Base-by-base conservation (phyloP, 2,113 vertebrate species). In the Otocyon megalotis region DNA sequence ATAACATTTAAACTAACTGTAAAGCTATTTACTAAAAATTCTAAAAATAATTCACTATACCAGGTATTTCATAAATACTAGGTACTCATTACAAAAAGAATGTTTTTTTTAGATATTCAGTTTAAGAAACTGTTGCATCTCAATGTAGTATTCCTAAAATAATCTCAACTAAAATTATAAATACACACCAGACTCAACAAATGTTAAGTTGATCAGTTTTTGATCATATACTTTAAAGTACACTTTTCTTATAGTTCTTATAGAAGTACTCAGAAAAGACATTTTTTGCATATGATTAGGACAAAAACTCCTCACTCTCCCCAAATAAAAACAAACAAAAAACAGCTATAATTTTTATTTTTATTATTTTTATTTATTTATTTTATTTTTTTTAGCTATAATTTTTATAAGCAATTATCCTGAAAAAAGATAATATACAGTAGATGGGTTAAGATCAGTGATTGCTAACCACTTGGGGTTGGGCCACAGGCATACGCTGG, bases 111-210 rank as follows among this genome's bases (percentile, higher is more conserved):
- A 65, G 58, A 20, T 71, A 63, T 30, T 74, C 63, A 71, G 16
- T 26, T 88, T 35, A 65, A 81, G 56, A 88, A 71, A 79, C 6
- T 30, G 65, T 5, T 71, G 69, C 6, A 56, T 53, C 63, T 92
- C 56, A 80, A 65, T 74, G 54, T 28, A 65, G 28, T 82, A 63
- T 74, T 92, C 54, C 54, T 60, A 62, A 92, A 82, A 81, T 20
- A 88, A 79, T 43, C 11, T 67, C 56, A 92, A 72, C n/a, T 80
- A 80, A 19, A 92, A 88, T 72, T 92, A 87, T 56, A 63, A 81
- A 88, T 24, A 65, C 12, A 63, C 3, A 88, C 19, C 15, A 43
- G n/a, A 87, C 28, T 43, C 65, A 74, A 83, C n/a, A 79, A 90
- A 67, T 16, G 50, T 67, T 69, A 85, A 69, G 50, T 80, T 48